Conservation (phyloP, 2,113 vertebrate species). For the Pan paniscus region DNA sequence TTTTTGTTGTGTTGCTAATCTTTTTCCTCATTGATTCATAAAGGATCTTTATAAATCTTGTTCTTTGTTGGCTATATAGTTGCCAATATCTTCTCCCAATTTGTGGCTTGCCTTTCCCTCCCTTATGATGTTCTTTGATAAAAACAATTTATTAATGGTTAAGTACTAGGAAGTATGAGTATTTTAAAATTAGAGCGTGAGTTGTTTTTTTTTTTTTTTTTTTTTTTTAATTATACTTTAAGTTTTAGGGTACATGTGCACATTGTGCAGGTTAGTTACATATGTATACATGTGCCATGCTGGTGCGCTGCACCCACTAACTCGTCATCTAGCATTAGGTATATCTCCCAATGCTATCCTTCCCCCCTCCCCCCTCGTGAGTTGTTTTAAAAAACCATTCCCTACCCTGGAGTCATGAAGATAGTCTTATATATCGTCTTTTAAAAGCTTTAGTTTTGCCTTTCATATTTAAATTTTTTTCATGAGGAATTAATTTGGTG, state of each 20-base stretch:
- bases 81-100: not conserved
- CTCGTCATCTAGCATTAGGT: too few relatives aligned
- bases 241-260: too few relatives aligned
- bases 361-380: too few relatives aligned
- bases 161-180: not conserved
- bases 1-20: not conserved
- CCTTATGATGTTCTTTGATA: not conserved
- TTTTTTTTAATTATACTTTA: too few relatives aligned
- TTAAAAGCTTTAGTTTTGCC: not conserved
- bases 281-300: too few relatives aligned
- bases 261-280: too few relatives aligned
- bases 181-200: not conserved
- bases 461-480: not conserved
- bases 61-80: not conserved
- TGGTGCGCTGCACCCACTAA: too few relatives aligned
- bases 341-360: too few relatives aligned
- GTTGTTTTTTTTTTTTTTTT: too few relatives aligned
- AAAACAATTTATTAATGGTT: not conserved
- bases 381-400: not conserved
- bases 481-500: not conserved
- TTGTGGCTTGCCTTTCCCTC: not conserved
- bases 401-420: not conserved
- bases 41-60: not conserved
- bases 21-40: conserved; percentile 1
- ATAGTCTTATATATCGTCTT: not conserved